phyloP scores from a whole-genome alignment of 1,140 invertebrate genomes.

The Drosophila repleta region DNA sequence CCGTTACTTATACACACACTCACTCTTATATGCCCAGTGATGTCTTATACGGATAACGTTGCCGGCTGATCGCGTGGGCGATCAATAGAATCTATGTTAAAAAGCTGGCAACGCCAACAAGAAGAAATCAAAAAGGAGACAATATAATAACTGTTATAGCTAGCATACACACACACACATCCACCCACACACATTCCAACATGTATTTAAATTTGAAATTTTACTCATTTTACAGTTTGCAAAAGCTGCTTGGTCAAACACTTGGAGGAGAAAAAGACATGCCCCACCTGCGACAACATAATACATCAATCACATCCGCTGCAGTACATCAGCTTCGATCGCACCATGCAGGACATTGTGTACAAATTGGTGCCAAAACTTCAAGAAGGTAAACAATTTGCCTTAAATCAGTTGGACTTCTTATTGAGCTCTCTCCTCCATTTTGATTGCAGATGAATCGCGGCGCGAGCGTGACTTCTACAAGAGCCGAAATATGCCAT shows the following conservation, averaged over 20 bases:
- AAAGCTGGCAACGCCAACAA: constrained; percentile 3
- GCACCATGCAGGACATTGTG: constrained; percentile 99
- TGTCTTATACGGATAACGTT: background rate
- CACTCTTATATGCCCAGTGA: background rate
- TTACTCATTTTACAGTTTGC: constrained; percentile 90
- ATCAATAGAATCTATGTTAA: background rate
- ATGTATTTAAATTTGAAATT: background rate
- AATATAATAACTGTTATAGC: no score
- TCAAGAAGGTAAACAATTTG: constrained; percentile 90
- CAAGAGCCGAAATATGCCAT: constrained; percentile 91
- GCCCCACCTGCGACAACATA: constrained; percentile 97
- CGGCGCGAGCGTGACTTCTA: constrained; percentile 95
- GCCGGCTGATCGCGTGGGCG: constrained; percentile 20
- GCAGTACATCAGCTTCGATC: constrained; percentile 98
- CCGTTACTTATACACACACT: background rate
- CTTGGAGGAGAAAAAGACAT: constrained; percentile 98
- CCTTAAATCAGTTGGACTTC: no score
- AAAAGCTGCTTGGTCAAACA: constrained; percentile 99
- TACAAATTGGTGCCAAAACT: constrained; percentile 97
- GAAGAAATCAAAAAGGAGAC: background rate
- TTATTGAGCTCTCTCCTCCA: background rate
- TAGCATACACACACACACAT: no score
- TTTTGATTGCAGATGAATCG: constrained; percentile 89
- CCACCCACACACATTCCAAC: background rate
- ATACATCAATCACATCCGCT: constrained; percentile 99